Conservation (phyloP, 2,797 vertebrate genomes). For the Geotrypetes seraphini region DNA sequence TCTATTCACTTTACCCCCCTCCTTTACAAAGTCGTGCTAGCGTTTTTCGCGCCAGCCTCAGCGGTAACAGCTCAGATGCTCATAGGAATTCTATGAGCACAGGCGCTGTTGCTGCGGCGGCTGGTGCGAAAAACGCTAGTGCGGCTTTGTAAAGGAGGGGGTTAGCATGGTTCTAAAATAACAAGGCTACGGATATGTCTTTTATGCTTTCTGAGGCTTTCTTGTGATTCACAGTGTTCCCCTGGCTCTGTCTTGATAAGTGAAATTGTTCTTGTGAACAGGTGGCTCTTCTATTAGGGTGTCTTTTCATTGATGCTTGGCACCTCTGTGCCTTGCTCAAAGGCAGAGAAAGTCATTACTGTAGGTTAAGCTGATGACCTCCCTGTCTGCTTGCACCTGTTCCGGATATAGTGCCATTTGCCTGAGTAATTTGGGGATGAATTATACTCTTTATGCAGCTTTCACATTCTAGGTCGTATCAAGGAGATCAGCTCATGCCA, state of each 20-base stretch:
- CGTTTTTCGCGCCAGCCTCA: no score
- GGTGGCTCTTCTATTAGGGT: not conserved
- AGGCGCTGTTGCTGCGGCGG: no score
- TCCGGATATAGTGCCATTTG: constrained; percentile 8
- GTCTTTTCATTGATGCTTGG: not conserved
- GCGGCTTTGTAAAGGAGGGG: no score
- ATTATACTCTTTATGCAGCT: not conserved
- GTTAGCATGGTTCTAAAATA: constrained; percentile 8
- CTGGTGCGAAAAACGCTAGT: no score
- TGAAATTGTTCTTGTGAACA: not conserved
- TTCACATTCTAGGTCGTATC: not conserved
- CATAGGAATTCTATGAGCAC: no score
- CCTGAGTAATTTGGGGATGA: not conserved
- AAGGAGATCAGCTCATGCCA: not conserved
- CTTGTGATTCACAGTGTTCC: constrained; percentile 5
- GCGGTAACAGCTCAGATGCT: no score
- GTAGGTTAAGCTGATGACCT: constrained; percentile 5
- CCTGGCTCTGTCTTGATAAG: constrained; percentile 4
- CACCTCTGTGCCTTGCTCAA: not conserved
- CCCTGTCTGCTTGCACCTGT: constrained; percentile 1
- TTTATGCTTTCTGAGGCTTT: constrained; percentile 14
- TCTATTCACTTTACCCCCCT: not conserved
- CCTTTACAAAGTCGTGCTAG: no score
- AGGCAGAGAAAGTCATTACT: constrained; percentile 4
- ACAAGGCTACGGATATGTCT: constrained; percentile 11